These are phyloP conservation scores for Chrysotoxum bicinctum DNA, from an alignment of 2,888 invertebrate species.

Conservation along the genomic window DNA sequence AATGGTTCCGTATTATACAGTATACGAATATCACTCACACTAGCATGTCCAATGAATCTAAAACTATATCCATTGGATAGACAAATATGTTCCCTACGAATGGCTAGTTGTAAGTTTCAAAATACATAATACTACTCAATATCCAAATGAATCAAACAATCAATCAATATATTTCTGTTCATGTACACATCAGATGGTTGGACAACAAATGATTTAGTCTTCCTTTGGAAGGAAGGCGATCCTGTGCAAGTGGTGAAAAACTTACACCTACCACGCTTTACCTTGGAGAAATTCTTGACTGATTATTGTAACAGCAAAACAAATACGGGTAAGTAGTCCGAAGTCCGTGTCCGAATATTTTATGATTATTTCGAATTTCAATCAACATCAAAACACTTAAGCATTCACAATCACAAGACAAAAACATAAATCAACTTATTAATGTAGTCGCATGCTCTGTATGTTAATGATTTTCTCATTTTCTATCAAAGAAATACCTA, in stretches of 20 bases:
- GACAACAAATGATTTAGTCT: slow-evolving; percentile 97
- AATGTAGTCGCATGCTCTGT: slow-evolving; percentile 5
- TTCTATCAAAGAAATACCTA: background rate
- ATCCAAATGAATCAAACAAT: background rate
- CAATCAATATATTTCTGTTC: background rate
- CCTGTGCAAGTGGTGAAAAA: slow-evolving; percentile 98
- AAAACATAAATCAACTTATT: slow-evolving; percentile 4
- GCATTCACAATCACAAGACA: background rate
- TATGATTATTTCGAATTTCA: slow-evolving; percentile 5
- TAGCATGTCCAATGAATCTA: slow-evolving; percentile 98
- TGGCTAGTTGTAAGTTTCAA: slow-evolving; percentile 96
- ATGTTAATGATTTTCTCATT: background rate
- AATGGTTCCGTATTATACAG: slow-evolving; percentile 97
- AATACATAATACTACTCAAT: background rate
- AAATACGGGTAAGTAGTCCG: slow-evolving; percentile 90
- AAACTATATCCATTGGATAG: slow-evolving; percentile 98
- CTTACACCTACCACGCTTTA: slow-evolving; percentile 96
- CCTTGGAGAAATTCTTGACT: slow-evolving; percentile 95
- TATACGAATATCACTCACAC: slow-evolving; percentile 96
- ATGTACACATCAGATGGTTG: slow-evolving; percentile 90
- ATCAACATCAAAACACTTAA: slow-evolving; percentile 12
- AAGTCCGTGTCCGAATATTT: background rate
- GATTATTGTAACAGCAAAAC: slow-evolving; percentile 98
- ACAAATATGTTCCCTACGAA: slow-evolving; percentile 95
- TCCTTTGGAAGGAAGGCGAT: slow-evolving; percentile 97